Evolutionary conservation across 2,113 vertebrate genomes (phyloP).

Genomic region (Aptenodytes forsteri): DNA sequence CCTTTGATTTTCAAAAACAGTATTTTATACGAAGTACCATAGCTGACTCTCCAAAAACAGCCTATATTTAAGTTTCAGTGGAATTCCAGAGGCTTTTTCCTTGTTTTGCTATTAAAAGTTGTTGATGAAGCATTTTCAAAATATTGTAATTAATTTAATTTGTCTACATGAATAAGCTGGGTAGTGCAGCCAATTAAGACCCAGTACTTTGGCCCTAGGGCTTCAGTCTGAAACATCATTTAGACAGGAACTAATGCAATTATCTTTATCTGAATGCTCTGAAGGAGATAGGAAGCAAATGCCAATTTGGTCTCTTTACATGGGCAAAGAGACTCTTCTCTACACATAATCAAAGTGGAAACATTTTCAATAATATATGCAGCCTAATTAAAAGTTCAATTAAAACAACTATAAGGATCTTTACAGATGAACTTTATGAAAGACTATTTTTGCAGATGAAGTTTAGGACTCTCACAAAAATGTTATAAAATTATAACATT

Average conservation of each 20-base stretch:
- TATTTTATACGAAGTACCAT: not conserved
- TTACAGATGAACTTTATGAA: conserved; percentile 26
- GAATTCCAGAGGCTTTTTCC: not conserved
- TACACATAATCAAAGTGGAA: conserved; percentile 47
- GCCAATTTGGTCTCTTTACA: conserved; percentile 41
- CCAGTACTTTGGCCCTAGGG: conserved; percentile 15
- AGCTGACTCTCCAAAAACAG: not conserved
- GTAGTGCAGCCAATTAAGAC: conserved; percentile 18
- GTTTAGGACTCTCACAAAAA: not conserved
- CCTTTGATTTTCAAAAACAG: not conserved
- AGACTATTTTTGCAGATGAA: not conserved
- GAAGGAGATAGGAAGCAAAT: conserved; percentile 50
- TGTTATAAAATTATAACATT: not conserved
- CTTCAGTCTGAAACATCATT: conserved; percentile 38
- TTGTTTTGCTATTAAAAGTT: conserved; percentile 29
- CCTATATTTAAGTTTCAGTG: not conserved
- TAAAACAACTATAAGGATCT: conserved; percentile 1
- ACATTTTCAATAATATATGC: conserved; percentile 31
- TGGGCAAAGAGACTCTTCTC: not conserved
- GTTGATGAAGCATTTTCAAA: conserved; percentile 36
- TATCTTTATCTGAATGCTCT: conserved; percentile 60
- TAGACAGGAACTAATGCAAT: conserved; percentile 67
- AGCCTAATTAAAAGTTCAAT: conserved; percentile 58
- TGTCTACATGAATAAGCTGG: conserved; percentile 37
- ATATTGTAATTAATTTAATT: conserved; percentile 64